Percentiles rank a stretch among this genome's conserved stretches.
Evolutionary conservation across 92 coral and sea anemone species (phyloP).

Genomic region (Galaxea fascicularis): DNA sequence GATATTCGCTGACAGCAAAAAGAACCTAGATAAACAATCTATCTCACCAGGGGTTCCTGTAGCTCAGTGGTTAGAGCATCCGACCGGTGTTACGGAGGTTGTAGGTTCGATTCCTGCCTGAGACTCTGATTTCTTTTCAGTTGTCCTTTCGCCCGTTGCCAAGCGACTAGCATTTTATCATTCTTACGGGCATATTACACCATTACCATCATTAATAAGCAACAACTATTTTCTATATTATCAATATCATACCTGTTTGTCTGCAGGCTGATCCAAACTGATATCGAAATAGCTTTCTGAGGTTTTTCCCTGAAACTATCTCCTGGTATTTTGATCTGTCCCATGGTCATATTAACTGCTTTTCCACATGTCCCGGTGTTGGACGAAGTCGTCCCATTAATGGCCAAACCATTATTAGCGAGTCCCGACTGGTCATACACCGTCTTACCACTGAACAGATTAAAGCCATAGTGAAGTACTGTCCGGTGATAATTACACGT

Average conservation of each 20-base stretch:
- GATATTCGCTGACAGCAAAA: no score
- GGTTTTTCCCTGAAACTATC: slow-evolving; percentile 86
- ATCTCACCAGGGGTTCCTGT: no score
- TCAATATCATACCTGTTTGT: slow-evolving; percentile 83
- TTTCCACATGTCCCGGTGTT: slow-evolving; percentile 89
- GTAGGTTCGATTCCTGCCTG: no score
- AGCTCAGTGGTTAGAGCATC: no score
- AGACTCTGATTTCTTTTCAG: no score
- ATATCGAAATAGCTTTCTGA: slow-evolving; percentile 88
- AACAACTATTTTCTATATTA: neutral
- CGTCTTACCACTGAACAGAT: slow-evolving; percentile 75
- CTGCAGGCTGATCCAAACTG: slow-evolving; percentile 85
- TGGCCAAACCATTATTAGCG: slow-evolving; percentile 88
- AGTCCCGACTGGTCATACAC: slow-evolving; percentile 96
- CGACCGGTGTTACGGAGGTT: no score
- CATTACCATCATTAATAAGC: no score
- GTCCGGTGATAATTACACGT: slow-evolving; percentile 85
- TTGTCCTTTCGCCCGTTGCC: no score
- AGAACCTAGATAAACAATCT: no score
- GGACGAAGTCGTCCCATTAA: slow-evolving; percentile 65
- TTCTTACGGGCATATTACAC: no score
- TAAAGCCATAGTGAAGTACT: slow-evolving; percentile 93
- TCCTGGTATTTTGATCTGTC: slow-evolving; percentile 78
- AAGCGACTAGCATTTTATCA: no score
- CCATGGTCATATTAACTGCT: slow-evolving; percentile 89